Base-by-base conservation (phyloP, 2,888 invertebrate genomes). In the Tinea trinotella region DNA sequence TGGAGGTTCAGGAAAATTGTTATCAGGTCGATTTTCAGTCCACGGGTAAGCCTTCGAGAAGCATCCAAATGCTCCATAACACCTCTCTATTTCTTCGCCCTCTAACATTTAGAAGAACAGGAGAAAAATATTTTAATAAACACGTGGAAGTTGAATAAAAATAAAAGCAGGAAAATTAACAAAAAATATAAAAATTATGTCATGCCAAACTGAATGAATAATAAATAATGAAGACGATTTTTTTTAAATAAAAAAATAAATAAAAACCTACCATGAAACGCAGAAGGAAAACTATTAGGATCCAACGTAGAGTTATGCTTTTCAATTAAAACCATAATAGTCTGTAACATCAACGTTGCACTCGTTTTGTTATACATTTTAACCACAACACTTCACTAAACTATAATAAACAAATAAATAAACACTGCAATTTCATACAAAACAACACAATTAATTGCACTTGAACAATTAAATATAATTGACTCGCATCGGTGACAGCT, bases 31-130 rank as follows among this genome's bases (percentile, higher is more conserved):
- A 55, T 91, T 88, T 59, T 90, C 90, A 0, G 93, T 91, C 95
- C 95, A 95, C 0, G 94, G 94, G 22, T 90, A 87, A 10, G 89
- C 89, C 56, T 93, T 89, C 52, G 93, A 91, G 70, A 94, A 95
- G 68, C 95, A 95, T 2, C 95, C 95, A 62, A 92, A 94, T 0
- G 89, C 89, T 0, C 90, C 92, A 71, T 92, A 95, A 71, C 95
- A 95, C 63, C 90, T 88, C 62, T 85, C 83, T 50, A 88, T 65
- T 61, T 89, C 89, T 53, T 67, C 67, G 58, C 83, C 81, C 61
- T 82, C 82, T 84, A 63, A 56, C 22, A 22, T 22, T 22, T n/a
- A n/a, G n/a, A n/a, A n/a, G n/a, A n/a, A n/a, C n/a, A n/a, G n/a
- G n/a, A n/a, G n/a, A n/a, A n/a, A n/a, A n/a, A n/a, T n/a, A n/a